A percentile compares a stretch with the other conserved stretches of the same genome.
Conservation (phyloP, 2,113 vertebrate genomes). For the Channa maculata region DNA sequence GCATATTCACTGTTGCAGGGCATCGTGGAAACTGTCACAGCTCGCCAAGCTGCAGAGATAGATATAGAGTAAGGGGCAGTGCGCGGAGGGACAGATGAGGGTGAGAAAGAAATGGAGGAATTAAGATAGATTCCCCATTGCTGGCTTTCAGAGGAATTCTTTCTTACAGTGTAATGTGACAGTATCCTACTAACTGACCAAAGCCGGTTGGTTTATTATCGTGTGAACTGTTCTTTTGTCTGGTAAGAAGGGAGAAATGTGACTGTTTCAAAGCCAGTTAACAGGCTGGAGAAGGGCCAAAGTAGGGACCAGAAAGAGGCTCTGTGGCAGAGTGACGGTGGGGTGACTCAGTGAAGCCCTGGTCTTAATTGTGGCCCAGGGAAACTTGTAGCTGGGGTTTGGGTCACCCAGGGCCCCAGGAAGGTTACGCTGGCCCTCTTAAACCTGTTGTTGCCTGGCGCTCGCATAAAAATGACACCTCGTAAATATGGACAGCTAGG, state of each 20-base stretch:
- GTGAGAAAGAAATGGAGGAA: constrained; percentile 4
- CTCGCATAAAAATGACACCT: constrained; percentile 86
- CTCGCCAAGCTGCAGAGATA: constrained; percentile 40
- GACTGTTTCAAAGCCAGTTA: constrained; percentile 32
- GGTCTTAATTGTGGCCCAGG: constrained; percentile 80
- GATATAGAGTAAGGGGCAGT: constrained; percentile 19
- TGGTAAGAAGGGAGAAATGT: constrained; percentile 18
- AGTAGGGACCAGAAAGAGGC: constrained; percentile 19
- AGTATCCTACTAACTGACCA: background rate
- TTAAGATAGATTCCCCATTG: constrained; percentile 7
- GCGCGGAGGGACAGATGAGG: constrained; percentile 16
- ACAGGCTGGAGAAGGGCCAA: background rate
- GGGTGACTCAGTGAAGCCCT: constrained; percentile 71
- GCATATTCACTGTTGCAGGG: constrained; percentile 78
- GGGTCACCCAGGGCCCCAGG: constrained; percentile 74
- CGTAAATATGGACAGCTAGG: constrained; percentile 80
- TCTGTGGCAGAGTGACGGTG: constrained; percentile 54
- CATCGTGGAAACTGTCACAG: constrained; percentile 75
- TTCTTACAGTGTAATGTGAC: background rate
- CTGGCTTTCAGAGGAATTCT: background rate
- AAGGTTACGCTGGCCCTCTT: constrained; percentile 81
- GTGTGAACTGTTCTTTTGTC: constrained; percentile 18
- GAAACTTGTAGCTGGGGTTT: constrained; percentile 69
- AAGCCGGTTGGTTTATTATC: constrained; percentile 9
- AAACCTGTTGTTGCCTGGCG: constrained; percentile 84